Conservation (phyloP, 2,113 vertebrate species). For the Galeopterus variegatus region DNA sequence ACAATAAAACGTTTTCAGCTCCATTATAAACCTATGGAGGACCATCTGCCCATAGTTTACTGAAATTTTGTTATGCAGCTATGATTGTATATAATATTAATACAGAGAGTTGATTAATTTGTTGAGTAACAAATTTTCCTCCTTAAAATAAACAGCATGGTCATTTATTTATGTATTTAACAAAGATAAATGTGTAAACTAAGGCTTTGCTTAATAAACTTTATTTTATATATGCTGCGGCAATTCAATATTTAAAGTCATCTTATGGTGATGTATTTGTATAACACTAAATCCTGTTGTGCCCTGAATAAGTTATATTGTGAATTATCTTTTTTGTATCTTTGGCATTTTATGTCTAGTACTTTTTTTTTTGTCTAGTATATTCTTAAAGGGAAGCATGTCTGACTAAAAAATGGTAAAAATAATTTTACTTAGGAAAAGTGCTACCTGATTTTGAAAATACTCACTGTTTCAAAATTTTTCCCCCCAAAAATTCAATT, state of each 20-base stretch:
- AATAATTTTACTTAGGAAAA: slow-evolving; percentile 47
- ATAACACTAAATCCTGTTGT: neutral
- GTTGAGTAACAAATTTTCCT: neutral
- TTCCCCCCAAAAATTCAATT: neutral
- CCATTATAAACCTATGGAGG: too few species aligned
- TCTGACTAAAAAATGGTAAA: neutral
- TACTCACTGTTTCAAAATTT: neutral
- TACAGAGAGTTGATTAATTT: neutral
- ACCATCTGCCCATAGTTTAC: too few species aligned
- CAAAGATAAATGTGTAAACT: neutral
- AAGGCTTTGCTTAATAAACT: neutral
- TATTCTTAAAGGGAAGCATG: slow-evolving; percentile 12
- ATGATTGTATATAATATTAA: neutral
- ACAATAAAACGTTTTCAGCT: too few species aligned
- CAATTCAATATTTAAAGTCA: slow-evolving; percentile 21
- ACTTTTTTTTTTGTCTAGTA: neutral
- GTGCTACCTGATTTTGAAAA: slow-evolving; percentile 18
- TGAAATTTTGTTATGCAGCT: too few species aligned
- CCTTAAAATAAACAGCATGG: neutral
- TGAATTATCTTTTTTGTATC: neutral
- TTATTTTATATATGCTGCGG: neutral
- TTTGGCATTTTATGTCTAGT: neutral
- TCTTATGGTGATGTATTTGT: neutral
- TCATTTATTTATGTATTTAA: neutral
- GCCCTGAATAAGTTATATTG: slow-evolving; percentile 33